phyloP scores from a whole-genome alignment of 2,888 invertebrate species.

The Melitaea athalia region DNA sequence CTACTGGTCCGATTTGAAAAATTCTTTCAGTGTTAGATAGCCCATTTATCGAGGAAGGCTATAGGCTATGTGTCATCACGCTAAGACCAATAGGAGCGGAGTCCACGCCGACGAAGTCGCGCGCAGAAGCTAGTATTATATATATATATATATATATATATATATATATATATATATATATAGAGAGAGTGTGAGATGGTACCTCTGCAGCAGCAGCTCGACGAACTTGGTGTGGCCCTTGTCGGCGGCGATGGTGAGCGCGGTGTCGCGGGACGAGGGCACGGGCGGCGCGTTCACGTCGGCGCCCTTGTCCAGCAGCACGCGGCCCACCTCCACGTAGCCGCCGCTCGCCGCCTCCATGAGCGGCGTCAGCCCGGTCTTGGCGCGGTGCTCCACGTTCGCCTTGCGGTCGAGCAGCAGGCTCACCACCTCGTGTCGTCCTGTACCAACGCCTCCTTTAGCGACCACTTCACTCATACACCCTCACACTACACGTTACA shows the following conservation, averaged over 20 bases:
- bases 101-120: too few species aligned
- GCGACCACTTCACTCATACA: neutral
- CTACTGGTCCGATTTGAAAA: too few species aligned
- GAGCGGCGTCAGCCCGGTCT: constrained; percentile 98
- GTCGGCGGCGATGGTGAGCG: constrained; percentile 99
- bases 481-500: too few species aligned
- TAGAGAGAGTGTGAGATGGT: constrained; percentile 14
- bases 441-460: constrained; percentile 41
- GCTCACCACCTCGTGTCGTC: constrained; percentile 97
- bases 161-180: too few species aligned
- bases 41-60: too few species aligned
- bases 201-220: constrained; percentile 88
- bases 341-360: constrained; percentile 99
- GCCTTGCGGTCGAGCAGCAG: constrained; percentile 97
- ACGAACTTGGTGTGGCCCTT: constrained; percentile 98
- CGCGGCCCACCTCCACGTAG: constrained; percentile 98
- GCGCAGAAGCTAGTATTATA: too few species aligned
- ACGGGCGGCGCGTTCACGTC: constrained; percentile 99
- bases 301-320: constrained; percentile 97
- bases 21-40: too few species aligned
- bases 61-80: too few species aligned
- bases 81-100: too few species aligned
- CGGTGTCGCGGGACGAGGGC: constrained; percentile 98
- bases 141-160: too few species aligned
- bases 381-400: constrained; percentile 99